A percentile compares a stretch with the other conserved stretches of the same genome.
Evolutionary conservation across 2,888 invertebrate genomes (phyloP).

Genomic region (Idaea dimidiata): DNA sequence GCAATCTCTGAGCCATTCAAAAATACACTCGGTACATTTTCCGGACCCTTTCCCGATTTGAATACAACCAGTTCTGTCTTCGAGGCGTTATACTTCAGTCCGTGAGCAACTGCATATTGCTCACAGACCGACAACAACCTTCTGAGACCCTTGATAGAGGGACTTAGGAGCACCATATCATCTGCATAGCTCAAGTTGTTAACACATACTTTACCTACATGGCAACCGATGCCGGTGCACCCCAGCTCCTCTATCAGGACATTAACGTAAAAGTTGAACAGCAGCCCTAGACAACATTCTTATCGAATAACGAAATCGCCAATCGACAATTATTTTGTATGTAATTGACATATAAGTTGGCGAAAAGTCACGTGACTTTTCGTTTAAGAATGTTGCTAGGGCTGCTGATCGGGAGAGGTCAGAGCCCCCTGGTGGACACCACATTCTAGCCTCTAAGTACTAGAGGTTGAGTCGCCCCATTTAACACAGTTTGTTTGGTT

Average conservation of each 20-base stretch:
- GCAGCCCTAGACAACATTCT: no score
- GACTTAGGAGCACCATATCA: no score
- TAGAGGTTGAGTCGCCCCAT: background rate
- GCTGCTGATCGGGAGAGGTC: constrained; percentile 21
- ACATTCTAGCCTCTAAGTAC: background rate
- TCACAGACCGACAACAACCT: constrained; percentile 13
- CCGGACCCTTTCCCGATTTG: constrained; percentile 11
- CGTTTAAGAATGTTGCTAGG: no score
- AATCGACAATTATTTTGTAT: no score
- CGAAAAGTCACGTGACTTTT: no score
- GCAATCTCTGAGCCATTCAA: background rate
- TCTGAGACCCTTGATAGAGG: no score
- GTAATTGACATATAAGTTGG: no score
- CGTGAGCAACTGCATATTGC: constrained; percentile 8
- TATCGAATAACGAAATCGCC: no score
- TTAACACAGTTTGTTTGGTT: background rate
- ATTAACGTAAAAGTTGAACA: constrained; percentile 20
- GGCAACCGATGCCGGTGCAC: constrained; percentile 11
- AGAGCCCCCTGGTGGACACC: background rate
- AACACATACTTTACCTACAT: constrained; percentile 8
- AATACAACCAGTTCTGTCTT: constrained; percentile 13
- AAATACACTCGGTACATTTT: background rate
- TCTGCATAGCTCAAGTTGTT: constrained; percentile 17
- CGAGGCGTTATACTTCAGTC: constrained; percentile 11
- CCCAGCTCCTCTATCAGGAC: constrained; percentile 16